Evolutionary conservation across 2,113 vertebrate species (phyloP), one percentile per base, ranked within the genome.

Genomic region (Gymnarchus niloticus): DNA sequence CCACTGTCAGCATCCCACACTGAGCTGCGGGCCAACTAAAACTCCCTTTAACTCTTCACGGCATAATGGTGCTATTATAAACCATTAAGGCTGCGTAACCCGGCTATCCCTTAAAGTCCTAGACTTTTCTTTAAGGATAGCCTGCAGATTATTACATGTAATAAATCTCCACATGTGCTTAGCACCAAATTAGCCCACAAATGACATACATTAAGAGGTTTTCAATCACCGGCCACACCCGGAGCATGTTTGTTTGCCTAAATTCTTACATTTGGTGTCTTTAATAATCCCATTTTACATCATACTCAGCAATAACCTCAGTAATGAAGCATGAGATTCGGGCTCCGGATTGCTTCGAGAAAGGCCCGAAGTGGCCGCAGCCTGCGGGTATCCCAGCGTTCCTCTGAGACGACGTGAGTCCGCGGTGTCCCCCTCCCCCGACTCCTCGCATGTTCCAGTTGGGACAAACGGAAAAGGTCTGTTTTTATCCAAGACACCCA

Each of bases 261-360:
- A n/a, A 46, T 44, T 51, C n/a, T 51, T 80, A 80, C 77, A 51
- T 51, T 46, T 80, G 77, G 77, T 80, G 77, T 49, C 77, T 80
- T 49, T 80, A 80, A 80, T 80, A 80, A 80, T 51, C 77, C 77
- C 49, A 51, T 80, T 80, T 80, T 80, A 80, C 77, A 51, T 46
- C 44, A 49, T 14, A 46, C 77, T 25, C 77, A 80, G 77, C 77
- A 80, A 80, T 80, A 80, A 80, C 77, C 77, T 80, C 21, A 10
- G 77, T 80, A 80, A 80, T 80, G 77, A 80, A 80, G 77, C 23
- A 46, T 80, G 77, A 80, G 49, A 80, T 80, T 51, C 12, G 46
- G 77, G 77, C 77, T 21, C 56, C 9, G 56, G 56, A 17, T 12
- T 21, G 23, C 44, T 80, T 46, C n/a, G 77, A 80, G 77, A 46